These are phyloP conservation scores for Sarcophaga caerulescens DNA, from an alignment of 2,888 invertebrate species.

Conservation along the genomic window DNA sequence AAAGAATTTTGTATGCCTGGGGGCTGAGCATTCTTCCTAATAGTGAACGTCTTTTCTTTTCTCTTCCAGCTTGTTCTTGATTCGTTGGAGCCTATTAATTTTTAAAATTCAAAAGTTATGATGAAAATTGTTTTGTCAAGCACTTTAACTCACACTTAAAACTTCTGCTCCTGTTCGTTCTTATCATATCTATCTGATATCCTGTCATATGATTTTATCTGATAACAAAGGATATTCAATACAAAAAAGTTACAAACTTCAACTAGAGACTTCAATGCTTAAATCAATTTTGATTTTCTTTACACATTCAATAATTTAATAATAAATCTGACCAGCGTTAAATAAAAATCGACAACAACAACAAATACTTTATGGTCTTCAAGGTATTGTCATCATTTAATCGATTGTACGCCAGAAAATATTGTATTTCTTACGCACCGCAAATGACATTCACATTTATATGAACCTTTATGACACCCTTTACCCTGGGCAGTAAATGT, in stretches of 20 bases:
- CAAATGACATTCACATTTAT: slow-evolving; percentile 1
- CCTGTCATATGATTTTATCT: too few species aligned
- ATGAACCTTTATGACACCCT: neutral
- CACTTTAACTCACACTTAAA: too few species aligned
- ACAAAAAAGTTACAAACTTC: too few species aligned
- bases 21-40: too few species aligned
- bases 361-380: neutral
- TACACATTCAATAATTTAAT: neutral
- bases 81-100: too few species aligned
- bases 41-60: rapidly evolving
- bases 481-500: neutral
- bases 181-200: too few species aligned
- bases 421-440: neutral
- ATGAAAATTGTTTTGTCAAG: too few species aligned
- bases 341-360: neutral
- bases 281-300: neutral
- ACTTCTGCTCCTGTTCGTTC: too few species aligned
- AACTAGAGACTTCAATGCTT: neutral
- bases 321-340: neutral
- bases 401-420: slow-evolving; percentile 10
- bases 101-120: too few species aligned
- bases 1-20: too few species aligned
- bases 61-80: too few species aligned
- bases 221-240: too few species aligned
- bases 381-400: slow-evolving; percentile 11